These are phyloP conservation scores for Pseudachorutes palmiensis DNA, from an alignment of 1,140 invertebrate species.

Conservation along the genomic window DNA sequence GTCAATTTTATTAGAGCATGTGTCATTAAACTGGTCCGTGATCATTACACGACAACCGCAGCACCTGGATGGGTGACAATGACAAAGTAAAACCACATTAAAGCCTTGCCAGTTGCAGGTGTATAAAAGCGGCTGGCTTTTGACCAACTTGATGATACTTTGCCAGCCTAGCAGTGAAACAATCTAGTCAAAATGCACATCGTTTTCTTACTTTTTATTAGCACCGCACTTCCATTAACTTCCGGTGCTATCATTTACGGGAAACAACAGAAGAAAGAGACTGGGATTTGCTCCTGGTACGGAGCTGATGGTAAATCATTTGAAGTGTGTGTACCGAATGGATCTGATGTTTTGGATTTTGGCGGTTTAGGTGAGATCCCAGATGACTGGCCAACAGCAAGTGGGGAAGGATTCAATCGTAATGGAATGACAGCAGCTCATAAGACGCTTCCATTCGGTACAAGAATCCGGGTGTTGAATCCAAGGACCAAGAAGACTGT, in stretches of 20 bases:
- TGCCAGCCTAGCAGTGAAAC: too few relatives aligned
- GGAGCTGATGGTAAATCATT: constrained; percentile 16
- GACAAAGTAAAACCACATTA: too few relatives aligned
- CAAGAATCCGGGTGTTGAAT: constrained; percentile 26
- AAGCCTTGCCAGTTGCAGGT: neutral
- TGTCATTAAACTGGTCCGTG: too few relatives aligned
- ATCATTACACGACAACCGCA: too few relatives aligned
- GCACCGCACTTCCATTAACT: neutral
- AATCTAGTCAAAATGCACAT: neutral
- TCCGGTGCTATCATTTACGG: too few relatives aligned
- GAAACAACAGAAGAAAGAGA: neutral
- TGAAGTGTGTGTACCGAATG: neutral
- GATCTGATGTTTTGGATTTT: neutral
- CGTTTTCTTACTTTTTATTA: neutral
- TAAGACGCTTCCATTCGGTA: constrained; percentile 21
- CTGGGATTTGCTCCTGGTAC: constrained; percentile 29
- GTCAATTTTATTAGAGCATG: too few relatives aligned
- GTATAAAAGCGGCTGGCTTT: neutral
- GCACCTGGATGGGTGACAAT: too few relatives aligned
- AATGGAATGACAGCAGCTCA: constrained; percentile 21
- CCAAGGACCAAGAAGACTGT: constrained; percentile 21
- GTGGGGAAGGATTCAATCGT: constrained; percentile 25
- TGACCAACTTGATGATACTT: neutral
- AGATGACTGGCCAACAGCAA: constrained; percentile 28
- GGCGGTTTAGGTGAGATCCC: constrained; percentile 24